Evolutionary conservation across 2,797 vertebrate genomes (phyloP), one percentile per base, ranked within the genome.

Genomic region (Knipowitschia caucasica): DNA sequence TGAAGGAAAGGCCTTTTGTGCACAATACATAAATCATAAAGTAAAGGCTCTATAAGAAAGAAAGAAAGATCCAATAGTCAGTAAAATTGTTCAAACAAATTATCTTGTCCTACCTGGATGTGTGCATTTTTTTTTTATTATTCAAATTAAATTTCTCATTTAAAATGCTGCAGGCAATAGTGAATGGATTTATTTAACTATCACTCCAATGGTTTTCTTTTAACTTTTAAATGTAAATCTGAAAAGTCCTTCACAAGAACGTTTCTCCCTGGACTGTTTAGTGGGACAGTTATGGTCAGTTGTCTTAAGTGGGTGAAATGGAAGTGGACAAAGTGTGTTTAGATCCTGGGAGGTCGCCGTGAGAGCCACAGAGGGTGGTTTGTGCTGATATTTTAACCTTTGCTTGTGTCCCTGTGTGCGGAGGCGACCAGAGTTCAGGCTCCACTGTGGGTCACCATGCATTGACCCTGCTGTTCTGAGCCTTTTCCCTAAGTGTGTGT

Each of bases 361-460:
- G 77, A 61, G 78, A 67, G 75, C 66, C 64, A 53, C 75, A 46
- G 64, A 88, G 83, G 85, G 85, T 84, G 88, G 84, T 88, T 88
- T 84, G 88, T 85, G 63, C 78, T 86, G 89, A 86, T 98, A 92
- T 94, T 94, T 95, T 99, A 98, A 98, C 96, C 96, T 96, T 92
- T 95, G 93, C 86, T 91, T 88, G 91, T 86, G 91, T 91, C 93
- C 90, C 91, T 91, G 91, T 89, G 89, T 91, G 91, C 85, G 88
- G 88, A 92, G 92, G 92, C 93, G 93, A 94, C 87, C 63, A 89
- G 91, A 92, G 94, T 96, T 95, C 95, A 95, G 90, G 89, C 90
- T 91, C 85, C 92, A 88, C 90, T 88, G 88, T 91, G 90, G 91
- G 91, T 92, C 90, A 84, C 89, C 89, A 87, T n/a, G n/a, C n/a